Evolutionary conservation across 2,113 vertebrate genomes (phyloP).

Genomic region (Limnothrissa miodon): DNA sequence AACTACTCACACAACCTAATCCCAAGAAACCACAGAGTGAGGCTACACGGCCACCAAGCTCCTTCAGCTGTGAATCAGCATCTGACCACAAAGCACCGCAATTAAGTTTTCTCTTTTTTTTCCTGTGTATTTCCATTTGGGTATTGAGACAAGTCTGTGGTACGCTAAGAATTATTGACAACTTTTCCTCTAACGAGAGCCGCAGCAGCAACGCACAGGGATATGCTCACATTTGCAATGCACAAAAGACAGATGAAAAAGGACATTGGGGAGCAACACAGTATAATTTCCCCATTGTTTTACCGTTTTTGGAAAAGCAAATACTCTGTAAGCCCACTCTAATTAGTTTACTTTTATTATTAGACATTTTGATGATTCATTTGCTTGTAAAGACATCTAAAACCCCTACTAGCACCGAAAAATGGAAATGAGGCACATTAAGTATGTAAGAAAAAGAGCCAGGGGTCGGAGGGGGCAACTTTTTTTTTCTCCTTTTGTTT

Average conservation of each 20-base stretch:
- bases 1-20: background rate
- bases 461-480: background rate
- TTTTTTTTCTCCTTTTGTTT: conserved; percentile 22
- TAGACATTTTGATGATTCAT: conserved; percentile 37
- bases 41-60: background rate
- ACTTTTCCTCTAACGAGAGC: background rate
- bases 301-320: conserved; percentile 42
- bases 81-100: background rate
- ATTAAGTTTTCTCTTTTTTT: background rate
- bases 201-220: background rate
- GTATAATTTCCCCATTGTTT: conserved; percentile 33
- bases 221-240: conserved; percentile 22
- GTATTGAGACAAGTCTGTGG: conserved; percentile 14
- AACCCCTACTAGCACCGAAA: conserved; percentile 34
- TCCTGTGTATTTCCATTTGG: background rate
- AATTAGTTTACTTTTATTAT: conserved; percentile 51
- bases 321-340: conserved; percentile 42
- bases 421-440: conserved; percentile 28
- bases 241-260: conserved; percentile 19
- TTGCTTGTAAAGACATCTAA: conserved; percentile 42
- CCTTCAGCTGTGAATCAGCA: background rate
- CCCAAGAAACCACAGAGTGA: background rate
- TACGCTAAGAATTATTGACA: conserved; percentile 5
- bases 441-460: conserved; percentile 33
- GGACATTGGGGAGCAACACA: conserved; percentile 21